These are phyloP conservation scores for Menura novaehollandiae DNA, from an alignment of 2,113 vertebrate genomes.

Conservation along the genomic window DNA sequence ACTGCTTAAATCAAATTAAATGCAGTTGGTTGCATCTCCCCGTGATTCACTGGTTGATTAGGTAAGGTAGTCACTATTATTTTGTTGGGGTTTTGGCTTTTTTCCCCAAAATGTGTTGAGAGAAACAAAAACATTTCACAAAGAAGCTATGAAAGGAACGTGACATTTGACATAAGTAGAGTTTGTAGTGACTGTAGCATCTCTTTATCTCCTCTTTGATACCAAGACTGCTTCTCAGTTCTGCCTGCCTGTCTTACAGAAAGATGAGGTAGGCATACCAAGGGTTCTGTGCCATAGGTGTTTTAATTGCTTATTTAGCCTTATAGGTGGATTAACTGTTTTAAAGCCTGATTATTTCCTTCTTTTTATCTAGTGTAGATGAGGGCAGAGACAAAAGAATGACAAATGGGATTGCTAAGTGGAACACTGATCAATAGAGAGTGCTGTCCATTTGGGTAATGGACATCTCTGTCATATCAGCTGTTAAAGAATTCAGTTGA, in stretches of 20 bases:
- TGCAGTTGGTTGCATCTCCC: slow-evolving; percentile 42
- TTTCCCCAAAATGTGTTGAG: background rate
- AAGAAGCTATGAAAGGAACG: background rate
- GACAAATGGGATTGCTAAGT: slow-evolving; percentile 79
- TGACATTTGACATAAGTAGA: background rate
- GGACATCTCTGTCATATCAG: slow-evolving; percentile 82
- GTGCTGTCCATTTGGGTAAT: slow-evolving; percentile 94
- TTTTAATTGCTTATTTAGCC: slow-evolving; percentile 71
- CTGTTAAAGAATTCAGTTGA: slow-evolving; percentile 79
- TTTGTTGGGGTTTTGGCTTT: slow-evolving; percentile 45
- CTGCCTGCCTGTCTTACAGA: background rate
- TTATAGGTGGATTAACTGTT: slow-evolving; percentile 73
- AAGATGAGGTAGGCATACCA: background rate
- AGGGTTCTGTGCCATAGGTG: background rate
- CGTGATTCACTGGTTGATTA: slow-evolving; percentile 57
- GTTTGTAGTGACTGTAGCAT: background rate
- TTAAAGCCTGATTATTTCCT: slow-evolving; percentile 62
- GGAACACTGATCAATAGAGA: slow-evolving; percentile 86
- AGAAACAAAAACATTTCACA: slow-evolving; percentile 45
- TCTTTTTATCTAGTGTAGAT: slow-evolving; percentile 68
- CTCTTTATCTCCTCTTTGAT: slow-evolving; percentile 5
- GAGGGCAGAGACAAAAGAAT: slow-evolving; percentile 78
- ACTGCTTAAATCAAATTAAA: slow-evolving; percentile 58
- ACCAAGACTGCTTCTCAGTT: slow-evolving; percentile 12
- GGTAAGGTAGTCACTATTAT: slow-evolving; percentile 28